Conservation (phyloP, 1,140 invertebrate species). For the Eueides isabella region DNA sequence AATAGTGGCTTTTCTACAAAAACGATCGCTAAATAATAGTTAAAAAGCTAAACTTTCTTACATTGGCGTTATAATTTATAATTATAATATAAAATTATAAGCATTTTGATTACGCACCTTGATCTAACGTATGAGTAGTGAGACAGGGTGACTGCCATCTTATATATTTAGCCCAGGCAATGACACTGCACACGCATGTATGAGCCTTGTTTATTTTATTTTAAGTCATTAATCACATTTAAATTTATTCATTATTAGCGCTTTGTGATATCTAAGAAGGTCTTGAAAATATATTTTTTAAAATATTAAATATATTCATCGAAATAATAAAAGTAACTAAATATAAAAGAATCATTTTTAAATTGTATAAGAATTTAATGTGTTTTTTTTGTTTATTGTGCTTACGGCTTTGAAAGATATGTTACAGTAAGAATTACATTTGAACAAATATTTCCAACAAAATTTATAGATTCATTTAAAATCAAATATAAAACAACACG, state of each 20-base stretch:
- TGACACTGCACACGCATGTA: constrained; percentile 44
- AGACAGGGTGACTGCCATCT: constrained; percentile 30
- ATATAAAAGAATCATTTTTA: no score
- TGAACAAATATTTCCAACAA: no score
- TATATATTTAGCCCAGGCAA: constrained; percentile 49
- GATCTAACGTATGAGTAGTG: constrained; percentile 21
- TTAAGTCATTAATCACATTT: constrained; percentile 33
- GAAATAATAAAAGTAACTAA: no score
- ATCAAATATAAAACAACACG: no score
- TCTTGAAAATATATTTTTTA: neutral
- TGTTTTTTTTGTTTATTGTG: neutral
- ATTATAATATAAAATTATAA: constrained; percentile 5
- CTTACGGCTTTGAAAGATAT: no score
- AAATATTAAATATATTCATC: neutral
- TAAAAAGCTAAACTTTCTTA: no score
- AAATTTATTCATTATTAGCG: neutral
- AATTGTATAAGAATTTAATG: no score
- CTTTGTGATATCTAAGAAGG: neutral
- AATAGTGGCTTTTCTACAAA: no score
- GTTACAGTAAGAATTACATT: no score
- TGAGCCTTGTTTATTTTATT: constrained; percentile 35
- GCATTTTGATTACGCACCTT: constrained; percentile 19
- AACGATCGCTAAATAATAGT: no score
- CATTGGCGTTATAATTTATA: no score
- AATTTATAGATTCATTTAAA: no score